Conservation (phyloP, 2,797 vertebrate species). For the Poeciliopsis gracilis region DNA sequence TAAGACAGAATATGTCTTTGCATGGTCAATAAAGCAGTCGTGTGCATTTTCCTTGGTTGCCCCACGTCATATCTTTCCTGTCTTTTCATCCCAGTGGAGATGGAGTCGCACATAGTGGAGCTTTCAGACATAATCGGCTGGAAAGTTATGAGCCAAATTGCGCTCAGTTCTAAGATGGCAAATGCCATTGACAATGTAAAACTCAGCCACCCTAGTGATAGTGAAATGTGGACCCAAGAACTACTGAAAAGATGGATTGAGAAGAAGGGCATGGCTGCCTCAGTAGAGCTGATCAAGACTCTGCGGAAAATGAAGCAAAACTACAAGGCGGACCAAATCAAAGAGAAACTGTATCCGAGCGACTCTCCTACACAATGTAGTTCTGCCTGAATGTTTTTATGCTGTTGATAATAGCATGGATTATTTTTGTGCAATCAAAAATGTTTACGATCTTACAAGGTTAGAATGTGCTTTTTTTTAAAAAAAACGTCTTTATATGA, state of each 20-base stretch:
- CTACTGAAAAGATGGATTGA: constrained; percentile 49
- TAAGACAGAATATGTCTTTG: constrained; percentile 35
- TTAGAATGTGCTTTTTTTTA: too few species aligned
- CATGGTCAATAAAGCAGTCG: neutral
- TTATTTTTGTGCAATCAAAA: neutral
- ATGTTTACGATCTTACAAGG: neutral
- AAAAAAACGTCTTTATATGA: neutral
- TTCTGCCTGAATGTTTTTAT: neutral
- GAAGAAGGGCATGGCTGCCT: neutral
- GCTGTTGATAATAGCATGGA: neutral
- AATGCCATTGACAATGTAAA: rapidly evolving
- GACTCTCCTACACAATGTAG: neutral
- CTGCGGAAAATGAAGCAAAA: constrained; percentile 3
- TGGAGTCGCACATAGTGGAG: constrained; percentile 15
- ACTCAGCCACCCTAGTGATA: rapidly evolving
- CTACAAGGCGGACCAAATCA: neutral
- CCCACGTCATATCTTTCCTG: neutral
- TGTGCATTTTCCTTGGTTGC: neutral
- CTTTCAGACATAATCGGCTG: constrained; percentile 50
- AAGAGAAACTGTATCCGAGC: rapidly evolving
- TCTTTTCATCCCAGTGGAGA: constrained; percentile 8
- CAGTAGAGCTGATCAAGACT: neutral
- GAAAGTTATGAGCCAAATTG: constrained; percentile 41
- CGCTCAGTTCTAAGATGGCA: rapidly evolving
- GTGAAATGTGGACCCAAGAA: neutral